Evolutionary conservation across 2,888 invertebrate genomes (phyloP).

Genomic region (Plebejus argus): DNA sequence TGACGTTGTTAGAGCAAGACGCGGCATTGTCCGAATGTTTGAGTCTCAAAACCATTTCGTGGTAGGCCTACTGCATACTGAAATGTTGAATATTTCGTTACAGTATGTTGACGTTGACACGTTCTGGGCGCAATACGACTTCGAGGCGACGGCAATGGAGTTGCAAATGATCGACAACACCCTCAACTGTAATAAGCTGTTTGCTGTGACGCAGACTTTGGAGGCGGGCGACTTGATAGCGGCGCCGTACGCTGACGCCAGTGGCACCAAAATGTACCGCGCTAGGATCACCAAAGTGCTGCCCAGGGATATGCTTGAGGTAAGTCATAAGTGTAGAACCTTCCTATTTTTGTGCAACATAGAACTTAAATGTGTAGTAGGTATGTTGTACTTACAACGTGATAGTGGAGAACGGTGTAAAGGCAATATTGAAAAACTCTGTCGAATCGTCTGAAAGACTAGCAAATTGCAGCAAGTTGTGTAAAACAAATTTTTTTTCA

Average conservation of each 20-base stretch:
- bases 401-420: too few relatives aligned
- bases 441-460: too few relatives aligned
- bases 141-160: slow-evolving; percentile 63
- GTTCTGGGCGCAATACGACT: slow-evolving; percentile 85
- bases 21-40: too few relatives aligned
- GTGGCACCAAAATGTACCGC: slow-evolving; percentile 64
- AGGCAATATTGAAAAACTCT: too few relatives aligned
- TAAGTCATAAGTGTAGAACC: slow-evolving; percentile 41
- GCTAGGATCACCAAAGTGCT: slow-evolving; percentile 72
- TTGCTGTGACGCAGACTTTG: slow-evolving; percentile 48
- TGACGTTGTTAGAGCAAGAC: too few relatives aligned
- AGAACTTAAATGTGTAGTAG: too few relatives aligned
- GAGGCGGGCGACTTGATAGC: slow-evolving; percentile 58
- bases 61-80: too few relatives aligned
- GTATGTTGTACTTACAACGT: too few relatives aligned
- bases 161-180: slow-evolving; percentile 45
- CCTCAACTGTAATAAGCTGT: slow-evolving; percentile 50
- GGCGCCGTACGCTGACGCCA: slow-evolving; percentile 75
- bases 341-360: too few relatives aligned
- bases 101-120: slow-evolving; percentile 83
- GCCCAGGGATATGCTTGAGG: slow-evolving; percentile 64
- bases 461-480: too few relatives aligned
- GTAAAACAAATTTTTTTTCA: too few relatives aligned
- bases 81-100: slow-evolving; percentile 4
- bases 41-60: too few relatives aligned